These are phyloP conservation scores for Blera fallax DNA, from an alignment of 2,888 invertebrate genomes.

Conservation along the genomic window DNA sequence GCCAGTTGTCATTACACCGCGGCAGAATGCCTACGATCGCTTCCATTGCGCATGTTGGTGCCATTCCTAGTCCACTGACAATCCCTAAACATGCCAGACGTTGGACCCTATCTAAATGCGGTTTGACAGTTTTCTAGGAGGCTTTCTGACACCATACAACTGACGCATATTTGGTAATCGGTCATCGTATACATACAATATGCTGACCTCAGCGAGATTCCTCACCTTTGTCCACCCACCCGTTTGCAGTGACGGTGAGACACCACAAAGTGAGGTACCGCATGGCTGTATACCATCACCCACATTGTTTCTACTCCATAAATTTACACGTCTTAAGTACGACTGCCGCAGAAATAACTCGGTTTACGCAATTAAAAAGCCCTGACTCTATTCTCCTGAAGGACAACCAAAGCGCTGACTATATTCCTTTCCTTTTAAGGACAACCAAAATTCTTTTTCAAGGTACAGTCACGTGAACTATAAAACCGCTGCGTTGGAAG, in stretches of 20 bases:
- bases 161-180: too few species aligned
- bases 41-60: not conserved
- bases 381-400: not conserved
- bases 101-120: not conserved
- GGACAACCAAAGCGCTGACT: not conserved
- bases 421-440: not conserved
- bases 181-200: not conserved
- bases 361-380: not conserved
- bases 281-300: too few species aligned
- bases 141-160: not conserved
- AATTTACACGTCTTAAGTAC: too few species aligned
- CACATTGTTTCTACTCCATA: too few species aligned
- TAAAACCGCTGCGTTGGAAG: not conserved
- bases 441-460: not conserved
- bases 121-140: not conserved
- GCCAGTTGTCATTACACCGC: too few species aligned
- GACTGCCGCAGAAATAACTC: not conserved
- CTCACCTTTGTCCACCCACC: not conserved
- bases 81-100: not conserved
- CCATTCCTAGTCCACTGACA: not conserved
- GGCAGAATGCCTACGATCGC: not conserved
- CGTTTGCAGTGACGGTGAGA: not conserved
- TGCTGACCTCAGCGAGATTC: not conserved
- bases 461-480: not conserved
- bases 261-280: too few species aligned